phyloP scores from a whole-genome alignment of 1,140 invertebrate species.

The Magallana angulata region DNA sequence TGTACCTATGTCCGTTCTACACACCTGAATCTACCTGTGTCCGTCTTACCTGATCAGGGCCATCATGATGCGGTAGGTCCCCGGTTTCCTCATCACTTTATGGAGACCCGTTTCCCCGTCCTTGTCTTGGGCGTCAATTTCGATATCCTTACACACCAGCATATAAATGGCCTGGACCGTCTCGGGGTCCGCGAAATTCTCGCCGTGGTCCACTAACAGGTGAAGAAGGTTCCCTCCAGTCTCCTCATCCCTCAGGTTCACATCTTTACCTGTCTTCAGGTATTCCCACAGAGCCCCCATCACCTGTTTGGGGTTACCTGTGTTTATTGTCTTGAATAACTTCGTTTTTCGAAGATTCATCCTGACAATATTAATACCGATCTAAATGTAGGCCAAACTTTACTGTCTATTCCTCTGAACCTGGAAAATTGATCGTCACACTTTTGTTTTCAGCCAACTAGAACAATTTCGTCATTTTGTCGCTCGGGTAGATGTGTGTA shows the following conservation, averaged over 20 bases:
- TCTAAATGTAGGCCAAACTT: not conserved
- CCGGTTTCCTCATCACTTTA: constrained; percentile 68
- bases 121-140: constrained; percentile 71
- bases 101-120: constrained; percentile 70
- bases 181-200: constrained; percentile 68
- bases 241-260: constrained; percentile 66
- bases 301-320: constrained; percentile 64
- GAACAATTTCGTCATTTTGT: not conserved
- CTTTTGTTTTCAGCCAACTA: not conserved
- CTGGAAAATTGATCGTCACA: not conserved
- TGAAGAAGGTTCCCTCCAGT: constrained; percentile 71
- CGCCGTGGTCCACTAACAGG: constrained; percentile 66
- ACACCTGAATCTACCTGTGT: not conserved
- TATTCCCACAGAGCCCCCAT: constrained; percentile 68
- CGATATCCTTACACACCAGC: constrained; percentile 71
- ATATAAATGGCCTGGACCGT: constrained; percentile 70
- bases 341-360: constrained; percentile 70
- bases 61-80: constrained; percentile 70
- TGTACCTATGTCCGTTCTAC: not conserved
- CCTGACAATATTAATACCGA: not conserved
- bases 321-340: constrained; percentile 66
- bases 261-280: constrained; percentile 69
- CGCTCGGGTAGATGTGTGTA: not conserved
- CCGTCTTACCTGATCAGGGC: constrained; percentile 69
- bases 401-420: not conserved